Conservation (phyloP, 2,797 vertebrate species). For the Schizothorax lantsangensis region DNA sequence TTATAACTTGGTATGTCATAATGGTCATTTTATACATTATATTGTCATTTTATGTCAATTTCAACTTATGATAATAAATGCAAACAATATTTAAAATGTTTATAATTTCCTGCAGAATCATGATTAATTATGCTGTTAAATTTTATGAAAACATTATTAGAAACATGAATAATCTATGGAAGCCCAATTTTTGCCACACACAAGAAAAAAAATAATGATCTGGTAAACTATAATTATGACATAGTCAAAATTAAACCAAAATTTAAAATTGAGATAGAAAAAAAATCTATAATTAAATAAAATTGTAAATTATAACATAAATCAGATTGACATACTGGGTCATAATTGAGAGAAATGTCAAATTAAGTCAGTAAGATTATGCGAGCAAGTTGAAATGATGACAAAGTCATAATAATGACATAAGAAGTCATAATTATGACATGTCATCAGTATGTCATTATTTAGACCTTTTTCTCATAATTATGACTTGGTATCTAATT, state of each 20-base stretch:
- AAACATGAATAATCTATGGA: background rate
- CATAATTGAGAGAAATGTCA: background rate
- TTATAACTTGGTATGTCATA: background rate
- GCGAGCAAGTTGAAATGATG: background rate
- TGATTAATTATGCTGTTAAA: background rate
- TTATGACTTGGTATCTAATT: background rate
- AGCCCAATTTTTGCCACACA: background rate
- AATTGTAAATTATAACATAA: background rate
- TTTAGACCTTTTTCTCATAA: background rate
- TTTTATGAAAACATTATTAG: background rate
- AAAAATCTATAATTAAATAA: background rate
- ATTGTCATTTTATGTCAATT: background rate
- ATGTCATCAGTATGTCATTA: background rate
- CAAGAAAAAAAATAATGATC: background rate
- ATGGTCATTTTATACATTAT: background rate
- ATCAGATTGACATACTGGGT: background rate
- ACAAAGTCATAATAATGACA: background rate
- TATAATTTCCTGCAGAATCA: background rate
- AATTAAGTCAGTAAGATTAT: background rate
- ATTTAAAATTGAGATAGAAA: background rate
- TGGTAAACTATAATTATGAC: background rate
- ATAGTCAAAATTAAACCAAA: background rate
- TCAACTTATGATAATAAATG: background rate
- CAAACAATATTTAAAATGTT: background rate
- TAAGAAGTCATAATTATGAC: background rate